These are phyloP conservation scores for Oryzias javanicus DNA, from an alignment of 2,113 vertebrate genomes.

Conservation along the genomic window DNA sequence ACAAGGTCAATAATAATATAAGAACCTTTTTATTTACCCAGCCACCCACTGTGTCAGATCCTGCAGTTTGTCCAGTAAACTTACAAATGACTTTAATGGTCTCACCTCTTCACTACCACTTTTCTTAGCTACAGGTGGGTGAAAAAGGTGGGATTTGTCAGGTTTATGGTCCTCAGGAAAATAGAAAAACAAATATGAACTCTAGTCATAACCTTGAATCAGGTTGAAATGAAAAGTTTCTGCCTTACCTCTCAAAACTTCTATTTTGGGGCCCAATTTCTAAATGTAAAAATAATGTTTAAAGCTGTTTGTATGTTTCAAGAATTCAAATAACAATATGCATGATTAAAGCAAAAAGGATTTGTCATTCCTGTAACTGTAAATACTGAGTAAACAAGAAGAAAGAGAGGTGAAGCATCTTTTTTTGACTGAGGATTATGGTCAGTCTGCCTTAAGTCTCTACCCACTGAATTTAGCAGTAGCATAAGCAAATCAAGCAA, in stretches of 20 bases:
- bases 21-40: slow-evolving; percentile 78
- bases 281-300: slow-evolving; percentile 43
- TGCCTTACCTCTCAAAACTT: too few species aligned
- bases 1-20: slow-evolving; percentile 73
- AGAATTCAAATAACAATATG: slow-evolving; percentile 44
- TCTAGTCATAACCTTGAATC: too few species aligned
- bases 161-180: slow-evolving; percentile 9
- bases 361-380: too few species aligned
- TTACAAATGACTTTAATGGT: slow-evolving; percentile 65
- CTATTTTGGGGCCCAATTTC: slow-evolving; percentile 13
- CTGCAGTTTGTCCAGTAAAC: slow-evolving; percentile 74
- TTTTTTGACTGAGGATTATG: too few species aligned
- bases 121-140: slow-evolving; percentile 33
- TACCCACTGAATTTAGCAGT: too few species aligned
- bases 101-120: slow-evolving; percentile 41
- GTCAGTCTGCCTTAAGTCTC: too few species aligned
- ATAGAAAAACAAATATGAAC: neutral
- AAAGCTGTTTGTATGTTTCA: slow-evolving; percentile 40
- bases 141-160: slow-evolving; percentile 23
- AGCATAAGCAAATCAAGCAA: too few species aligned
- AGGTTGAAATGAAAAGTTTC: too few species aligned
- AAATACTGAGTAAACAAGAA: too few species aligned
- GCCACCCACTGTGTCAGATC: slow-evolving; percentile 63
- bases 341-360: slow-evolving; percentile 17
- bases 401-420: too few species aligned